These are phyloP conservation scores for Lithophane semibrunnea DNA, from an alignment of 2,888 invertebrate species.

Conservation along the genomic window DNA sequence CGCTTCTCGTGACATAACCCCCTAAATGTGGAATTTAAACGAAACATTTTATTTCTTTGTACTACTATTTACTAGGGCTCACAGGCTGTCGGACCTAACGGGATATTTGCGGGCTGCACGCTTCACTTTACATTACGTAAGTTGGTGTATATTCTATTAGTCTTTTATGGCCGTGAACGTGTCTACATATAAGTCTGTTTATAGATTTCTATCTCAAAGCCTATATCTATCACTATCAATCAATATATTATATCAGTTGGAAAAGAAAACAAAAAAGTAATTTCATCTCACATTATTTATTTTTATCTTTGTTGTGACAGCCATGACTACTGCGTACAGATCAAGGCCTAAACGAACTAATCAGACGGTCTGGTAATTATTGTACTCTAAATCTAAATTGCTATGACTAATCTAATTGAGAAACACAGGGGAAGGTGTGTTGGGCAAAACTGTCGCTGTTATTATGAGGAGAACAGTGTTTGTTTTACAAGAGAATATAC, in stretches of 20 bases:
- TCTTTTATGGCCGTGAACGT: not conserved
- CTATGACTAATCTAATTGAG: slow-evolving; percentile 5
- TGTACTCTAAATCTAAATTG: slow-evolving; percentile 37
- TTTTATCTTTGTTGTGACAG: not conserved
- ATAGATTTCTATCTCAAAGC: not conserved
- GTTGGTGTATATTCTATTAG: not conserved
- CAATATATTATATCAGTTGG: too few relatives aligned
- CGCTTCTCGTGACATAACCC: slow-evolving; percentile 62
- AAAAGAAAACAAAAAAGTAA: not conserved
- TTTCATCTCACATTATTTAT: not conserved
- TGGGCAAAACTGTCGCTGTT: not conserved
- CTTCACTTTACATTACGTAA: not conserved
- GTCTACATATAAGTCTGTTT: not conserved
- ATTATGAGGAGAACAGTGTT: not conserved
- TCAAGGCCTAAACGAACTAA: slow-evolving; percentile 17
- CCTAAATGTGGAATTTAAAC: slow-evolving; percentile 64
- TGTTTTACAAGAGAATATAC: not conserved
- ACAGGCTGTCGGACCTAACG: not conserved
- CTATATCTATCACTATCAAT: not conserved
- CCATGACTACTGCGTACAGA: not conserved
- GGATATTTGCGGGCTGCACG: not conserved
- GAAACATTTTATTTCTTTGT: slow-evolving; percentile 59
- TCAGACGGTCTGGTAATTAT: slow-evolving; percentile 21
- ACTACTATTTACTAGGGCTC: slow-evolving; percentile 39
- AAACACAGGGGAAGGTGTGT: slow-evolving; percentile 16